Percentiles rank a stretch among this genome's conserved stretches.
These are phyloP conservation scores for Hyphantria cunea DNA, from an alignment of 1,140 invertebrate species.

Conservation along the genomic window DNA sequence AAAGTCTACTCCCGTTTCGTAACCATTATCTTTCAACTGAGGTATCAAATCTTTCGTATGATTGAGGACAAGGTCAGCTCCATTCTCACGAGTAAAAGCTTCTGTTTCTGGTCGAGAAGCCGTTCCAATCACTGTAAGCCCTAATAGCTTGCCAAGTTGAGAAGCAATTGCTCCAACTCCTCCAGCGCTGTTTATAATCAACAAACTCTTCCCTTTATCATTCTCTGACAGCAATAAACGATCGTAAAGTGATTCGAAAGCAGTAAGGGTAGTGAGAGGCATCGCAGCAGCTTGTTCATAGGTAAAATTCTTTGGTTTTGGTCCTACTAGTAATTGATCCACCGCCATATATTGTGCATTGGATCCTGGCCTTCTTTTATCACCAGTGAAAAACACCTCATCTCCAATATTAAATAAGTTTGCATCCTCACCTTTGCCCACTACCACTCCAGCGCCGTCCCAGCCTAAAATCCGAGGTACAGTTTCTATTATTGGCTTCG, in stretches of 20 bases:
- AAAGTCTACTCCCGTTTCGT: slow-evolving; percentile 57
- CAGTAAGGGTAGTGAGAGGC: slow-evolving; percentile 63
- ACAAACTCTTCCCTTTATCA: slow-evolving; percentile 63
- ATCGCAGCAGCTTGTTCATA: slow-evolving; percentile 72
- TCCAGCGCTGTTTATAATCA: slow-evolving; percentile 70
- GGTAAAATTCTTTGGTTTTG: slow-evolving; percentile 65
- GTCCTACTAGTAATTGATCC: slow-evolving; percentile 56
- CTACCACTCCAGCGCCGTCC: slow-evolving; percentile 65
- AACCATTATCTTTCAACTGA: slow-evolving; percentile 55
- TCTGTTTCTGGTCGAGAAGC: slow-evolving; percentile 60
- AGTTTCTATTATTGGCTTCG: slow-evolving; percentile 53
- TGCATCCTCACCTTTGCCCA: slow-evolving; percentile 52
- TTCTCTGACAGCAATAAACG: slow-evolving; percentile 54
- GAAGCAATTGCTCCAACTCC: slow-evolving; percentile 69
- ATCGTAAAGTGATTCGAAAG: slow-evolving; percentile 63
- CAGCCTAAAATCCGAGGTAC: slow-evolving; percentile 63
- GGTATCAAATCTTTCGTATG: slow-evolving; percentile 60
- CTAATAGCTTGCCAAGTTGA: slow-evolving; percentile 60
- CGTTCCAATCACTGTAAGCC: slow-evolving; percentile 68
- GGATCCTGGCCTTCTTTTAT: slow-evolving; percentile 58
- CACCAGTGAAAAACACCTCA: slow-evolving; percentile 66
- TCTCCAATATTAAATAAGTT: slow-evolving; percentile 60
- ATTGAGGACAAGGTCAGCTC: slow-evolving; percentile 59
- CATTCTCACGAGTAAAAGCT: slow-evolving; percentile 53
- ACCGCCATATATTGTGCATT: slow-evolving; percentile 69